Evolutionary conservation across 1,140 invertebrate genomes (phyloP).

Genomic region (Neodiprion lecontei): DNA sequence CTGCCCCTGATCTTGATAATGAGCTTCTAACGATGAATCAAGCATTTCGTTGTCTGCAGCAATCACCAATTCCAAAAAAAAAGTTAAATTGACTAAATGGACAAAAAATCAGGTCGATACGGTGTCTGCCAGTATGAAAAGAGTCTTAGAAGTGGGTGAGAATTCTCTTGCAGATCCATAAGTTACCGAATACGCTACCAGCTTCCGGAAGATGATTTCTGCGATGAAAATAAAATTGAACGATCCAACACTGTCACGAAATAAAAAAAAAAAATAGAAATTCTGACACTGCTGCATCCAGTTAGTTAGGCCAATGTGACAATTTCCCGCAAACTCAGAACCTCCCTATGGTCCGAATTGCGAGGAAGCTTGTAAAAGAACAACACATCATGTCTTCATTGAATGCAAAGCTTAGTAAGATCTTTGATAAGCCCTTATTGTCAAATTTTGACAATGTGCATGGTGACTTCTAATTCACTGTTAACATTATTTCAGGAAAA

Average conservation of each 20-base stretch:
- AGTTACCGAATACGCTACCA: not conserved
- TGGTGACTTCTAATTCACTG: too few relatives aligned
- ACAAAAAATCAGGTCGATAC: not conserved
- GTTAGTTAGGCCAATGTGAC: too few relatives aligned
- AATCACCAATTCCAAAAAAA: constrained; percentile 3
- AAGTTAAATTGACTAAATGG: not conserved
- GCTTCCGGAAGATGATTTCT: not conserved
- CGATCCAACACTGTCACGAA: not conserved
- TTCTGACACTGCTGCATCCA: too few relatives aligned
- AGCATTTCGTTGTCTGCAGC: not conserved
- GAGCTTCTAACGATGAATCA: not conserved
- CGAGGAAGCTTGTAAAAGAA: too few relatives aligned
- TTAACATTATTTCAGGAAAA: too few relatives aligned
- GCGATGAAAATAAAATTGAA: not conserved
- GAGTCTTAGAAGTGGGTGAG: not conserved
- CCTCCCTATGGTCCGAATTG: too few relatives aligned
- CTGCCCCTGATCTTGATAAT: constrained; percentile 2
- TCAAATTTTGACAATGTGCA: too few relatives aligned
- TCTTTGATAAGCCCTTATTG: too few relatives aligned
- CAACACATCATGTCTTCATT: too few relatives aligned
- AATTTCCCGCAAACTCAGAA: too few relatives aligned
- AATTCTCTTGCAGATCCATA: not conserved
- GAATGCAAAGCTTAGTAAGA: too few relatives aligned
- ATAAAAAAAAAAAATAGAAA: not conserved
- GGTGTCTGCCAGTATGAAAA: not conserved